Conservation (phyloP, 1,140 invertebrate species). For the Lordiphosa stackelbergi region DNA sequence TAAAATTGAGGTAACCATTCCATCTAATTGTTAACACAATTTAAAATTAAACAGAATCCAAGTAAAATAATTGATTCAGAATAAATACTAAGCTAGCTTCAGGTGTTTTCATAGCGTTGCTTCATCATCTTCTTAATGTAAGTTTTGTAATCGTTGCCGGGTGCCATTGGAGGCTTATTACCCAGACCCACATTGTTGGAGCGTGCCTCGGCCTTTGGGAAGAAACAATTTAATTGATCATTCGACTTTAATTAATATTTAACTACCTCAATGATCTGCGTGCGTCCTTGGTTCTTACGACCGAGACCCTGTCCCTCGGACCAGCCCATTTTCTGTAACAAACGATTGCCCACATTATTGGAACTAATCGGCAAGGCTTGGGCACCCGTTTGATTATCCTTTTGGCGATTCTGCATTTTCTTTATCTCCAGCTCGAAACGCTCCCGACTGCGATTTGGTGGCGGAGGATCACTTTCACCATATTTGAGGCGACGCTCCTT, state of each 20-base stretch:
- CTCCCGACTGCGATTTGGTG: conserved; percentile 85
- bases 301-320: conserved; percentile 96
- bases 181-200: conserved; percentile 85
- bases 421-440: conserved; percentile 80
- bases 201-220: conserved; percentile 68
- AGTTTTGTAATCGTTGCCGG: conserved; percentile 91
- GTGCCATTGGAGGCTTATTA: conserved; percentile 82
- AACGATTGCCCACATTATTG: conserved; percentile 93
- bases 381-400: conserved; percentile 65
- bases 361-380: conserved; percentile 83
- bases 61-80: conserved; percentile 9
- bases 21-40: conserved; percentile 3
- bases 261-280: conserved; percentile 91
- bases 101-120: conserved; percentile 84
- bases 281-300: conserved; percentile 94
- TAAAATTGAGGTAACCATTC: conserved; percentile 10
- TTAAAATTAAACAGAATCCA: not conserved
- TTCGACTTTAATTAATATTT: not conserved
- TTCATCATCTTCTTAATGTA: conserved; percentile 94
- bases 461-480: conserved; percentile 88
- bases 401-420: conserved; percentile 45
- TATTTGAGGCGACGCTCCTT: conserved; percentile 96
- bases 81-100: conserved; percentile 7
- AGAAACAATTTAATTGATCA: not conserved
- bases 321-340: conserved; percentile 99